Evolutionary conservation across 1,140 invertebrate genomes (phyloP), one percentile per base, ranked within the genome.

Genomic region (Aporrectodea caliginosa): DNA sequence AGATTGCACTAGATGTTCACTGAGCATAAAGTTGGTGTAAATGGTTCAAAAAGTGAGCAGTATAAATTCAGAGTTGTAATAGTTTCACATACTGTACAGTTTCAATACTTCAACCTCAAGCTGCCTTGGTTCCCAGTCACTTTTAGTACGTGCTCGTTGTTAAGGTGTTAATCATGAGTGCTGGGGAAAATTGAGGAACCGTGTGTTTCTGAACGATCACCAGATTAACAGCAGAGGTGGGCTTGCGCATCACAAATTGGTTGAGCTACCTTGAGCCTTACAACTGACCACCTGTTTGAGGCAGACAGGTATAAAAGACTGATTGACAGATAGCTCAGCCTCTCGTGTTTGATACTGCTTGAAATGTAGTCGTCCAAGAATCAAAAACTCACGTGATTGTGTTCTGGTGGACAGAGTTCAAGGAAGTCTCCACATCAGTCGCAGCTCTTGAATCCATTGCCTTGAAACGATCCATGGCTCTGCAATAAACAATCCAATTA

Each of bases 321-420:
- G 12, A 14, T 16, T 32, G 32, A 16, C 27, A 16, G 2, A 78
- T n/a, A 35, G 30, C n/a, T 68, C 14, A 16, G 14, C 14, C n/a
- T n/a, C 14, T 68, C 58, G 14, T 68, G 14, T 68, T 68, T n/a
- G n/a, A n/a, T 68, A 68, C 14, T 16, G 14, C 14, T 6, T n/a
- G 16, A 0, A 0, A 74, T 32, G 73, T 16, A 12, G 12, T 74
- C 12, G 12, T 74, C 2, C 1, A 74, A 33, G 33, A 14, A 22
- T n/a, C 86, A 82, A 91, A 91, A 70, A 96, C 91, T 85, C 92
- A 95, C 84, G 93, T 95, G 79, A 99, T 98, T 33, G 97, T 94
- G 90, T 99, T 99, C 89, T 99, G 98, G 90, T 99, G 98, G 81
- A 98, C 92, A 6, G 97, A 98, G 85, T 96, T 95, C 81, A 98